Evolutionary conservation across 1,140 invertebrate genomes (phyloP), one percentile per base, ranked within the genome.

Genomic region (Ceratoteleas bidentatus): DNA sequence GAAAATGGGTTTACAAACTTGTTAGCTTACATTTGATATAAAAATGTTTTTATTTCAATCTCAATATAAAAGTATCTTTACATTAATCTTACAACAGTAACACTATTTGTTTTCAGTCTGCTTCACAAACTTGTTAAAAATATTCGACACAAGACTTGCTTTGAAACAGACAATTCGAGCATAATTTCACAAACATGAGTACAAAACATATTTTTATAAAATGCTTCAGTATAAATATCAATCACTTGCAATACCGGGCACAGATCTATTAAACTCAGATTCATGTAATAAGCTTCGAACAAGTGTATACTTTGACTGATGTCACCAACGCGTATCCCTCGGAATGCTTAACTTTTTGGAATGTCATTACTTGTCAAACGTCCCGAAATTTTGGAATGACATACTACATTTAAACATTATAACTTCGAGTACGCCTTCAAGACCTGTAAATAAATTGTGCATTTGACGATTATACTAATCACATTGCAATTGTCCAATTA

Each of bases 211-310:
- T n/a, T n/a, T n/a, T n/a, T n/a, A n/a, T n/a, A n/a, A n/a, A n/a
- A n/a, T n/a, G n/a, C 36, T 38, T 38, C 9, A 38, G 43, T 77
- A 68, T 77, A 82, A 77, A 74, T 65, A 77, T 64, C 24, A 69
- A 69, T 8, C 6, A 70, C 32, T 32, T 74, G 13, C 62, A 61
- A 66, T 68, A 50, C 4, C n/a, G 11, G 56, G 45, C 14, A 57
- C 60, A 72, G 61, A 78, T 72, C 60, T 62, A 60, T 47, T 66
- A 7, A n/a, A 54, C 52, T 79, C 34, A 72, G 33, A 73, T 66
- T 58, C 14, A 38, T 52, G 24, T 32, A 7, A 62, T 77, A 57
- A 76, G 53, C 36, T 40, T 14, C 40, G 15, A 64, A 56, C 32
- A 49, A 49, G 38, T 33, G 58, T 52, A 16, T 49, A 15, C 58